Evolutionary conservation across 2,888 invertebrate species (phyloP), one percentile per base, ranked within the genome.

Genomic region (Ochlodes sylvanus): DNA sequence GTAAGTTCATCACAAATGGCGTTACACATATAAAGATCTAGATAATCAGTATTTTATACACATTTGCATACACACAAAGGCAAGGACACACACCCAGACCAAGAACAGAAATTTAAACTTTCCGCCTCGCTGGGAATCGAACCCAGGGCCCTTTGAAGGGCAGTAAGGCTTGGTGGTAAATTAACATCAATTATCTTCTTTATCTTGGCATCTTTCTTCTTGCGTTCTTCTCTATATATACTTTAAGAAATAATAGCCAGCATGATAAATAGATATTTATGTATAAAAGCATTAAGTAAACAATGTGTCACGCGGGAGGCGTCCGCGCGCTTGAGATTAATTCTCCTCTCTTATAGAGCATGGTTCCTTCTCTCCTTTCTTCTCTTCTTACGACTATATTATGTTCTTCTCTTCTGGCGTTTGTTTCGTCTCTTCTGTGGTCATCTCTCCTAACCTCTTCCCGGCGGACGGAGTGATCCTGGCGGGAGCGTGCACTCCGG

Each of bases 281-380:
- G 86, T 90, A 90, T 89, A 88, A 90, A 88, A 90, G 82, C 83
- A 83, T 73, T 79, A 80, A 79, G 79, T 70, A 76, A 71, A 76
- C 78, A 84, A 79, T 79, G 70, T 79, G 89, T 92, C 92, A 92
- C 82, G 90, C 86, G 68, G 87, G 87, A 69, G 83, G 87, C 63
- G 86, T 81, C 60, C 94, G 95, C 70, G 96, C 96, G 87, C 97
- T 97, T 54, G 97, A 96, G 79, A 97, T 97, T 68, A 97, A 91
- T 87, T 97, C 97, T 70, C 96, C 95, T 71, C 97, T 92, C 87
- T 97, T 97, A 94, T 97, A 97, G 19, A 96, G 95, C 63, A 94
- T 94, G 70, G 92, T 71, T 76, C 81, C 81, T 82, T 75, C 80
- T 76, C 68, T 73, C 66, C 74, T 72, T 68, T 81, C 82, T 55